Evolutionary conservation across 2,888 invertebrate species (phyloP), one percentile per base, ranked within the genome.

Genomic region (Tortrix viridana): DNA sequence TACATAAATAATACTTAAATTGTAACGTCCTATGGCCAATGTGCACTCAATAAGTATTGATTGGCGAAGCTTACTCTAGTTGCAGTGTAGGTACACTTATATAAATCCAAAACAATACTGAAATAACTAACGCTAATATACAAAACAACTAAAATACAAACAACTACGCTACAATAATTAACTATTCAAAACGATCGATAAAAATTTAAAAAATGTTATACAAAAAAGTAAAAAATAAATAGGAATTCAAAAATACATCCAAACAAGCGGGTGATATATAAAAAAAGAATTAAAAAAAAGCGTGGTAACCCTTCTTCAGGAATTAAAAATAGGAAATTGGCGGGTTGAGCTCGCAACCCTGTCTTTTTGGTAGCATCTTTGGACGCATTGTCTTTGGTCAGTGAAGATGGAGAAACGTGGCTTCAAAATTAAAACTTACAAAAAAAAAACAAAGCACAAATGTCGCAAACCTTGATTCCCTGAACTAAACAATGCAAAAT

Each of bases 221-320:
- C 81, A 88, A 89, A 88, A 79, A 74, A 77, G 83, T 86, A 88
- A 81, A 86, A 89, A 86, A 86, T 82, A 85, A 86, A 85, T 88
- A 88, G 83, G 82, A 86, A 85, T 85, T 84, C 73, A 84, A 88
- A 87, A 89, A 85, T 84, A 88, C 81, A 83, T 86, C 83, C 77
- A 87, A 87, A 87, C 79, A 83, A 85, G 80, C 80, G 72, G 80
- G 79, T 78, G 76, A 79, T 75, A 69, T 67, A 69, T 70, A 71
- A 71, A 71, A 76, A 74, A 75, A 70, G 69, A 79, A 74, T 81
- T 79, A 80, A 85, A 32, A 81, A 74, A 73, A 71, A 67, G 64
- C 58, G 60, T 70, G 57, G 48, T 55, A 58, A 58, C 53, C 63
- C 54, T 79, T 76, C 79, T 77, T 74, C 74, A 72, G 77, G 74